These are phyloP conservation scores for Brachymystax lenok DNA, from an alignment of 2,797 vertebrate species.

Conservation along the genomic window DNA sequence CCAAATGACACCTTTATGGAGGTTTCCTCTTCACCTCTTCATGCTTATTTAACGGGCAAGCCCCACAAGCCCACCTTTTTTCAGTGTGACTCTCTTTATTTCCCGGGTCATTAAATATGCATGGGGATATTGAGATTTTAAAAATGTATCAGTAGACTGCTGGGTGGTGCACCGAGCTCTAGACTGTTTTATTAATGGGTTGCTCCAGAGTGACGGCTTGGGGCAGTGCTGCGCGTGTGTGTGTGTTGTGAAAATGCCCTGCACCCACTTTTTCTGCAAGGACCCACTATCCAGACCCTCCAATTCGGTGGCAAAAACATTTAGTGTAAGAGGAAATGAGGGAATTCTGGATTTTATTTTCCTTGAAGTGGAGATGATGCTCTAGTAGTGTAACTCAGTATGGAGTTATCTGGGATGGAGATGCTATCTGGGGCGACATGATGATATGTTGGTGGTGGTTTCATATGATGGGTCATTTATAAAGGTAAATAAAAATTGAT, in stretches of 20 bases:
- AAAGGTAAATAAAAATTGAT: neutral
- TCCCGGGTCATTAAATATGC: constrained; percentile 46
- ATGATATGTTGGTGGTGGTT: neutral
- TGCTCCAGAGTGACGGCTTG: constrained; percentile 18
- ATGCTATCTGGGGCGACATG: neutral
- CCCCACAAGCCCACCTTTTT: neutral
- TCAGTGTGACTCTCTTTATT: neutral
- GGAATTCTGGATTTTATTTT: neutral
- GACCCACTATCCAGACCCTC: neutral
- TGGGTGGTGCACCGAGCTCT: constrained; percentile 9
- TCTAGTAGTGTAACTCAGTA: neutral
- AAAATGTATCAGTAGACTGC: constrained; percentile 47
- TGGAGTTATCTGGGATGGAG: neutral
- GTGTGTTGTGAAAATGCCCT: neutral
- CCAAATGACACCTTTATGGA: neutral
- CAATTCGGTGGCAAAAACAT: neutral
- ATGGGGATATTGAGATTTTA: constrained; percentile 47
- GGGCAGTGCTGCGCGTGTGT: neutral
- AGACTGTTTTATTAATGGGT: constrained; percentile 6
- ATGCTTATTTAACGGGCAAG: neutral
- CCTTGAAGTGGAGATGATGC: neutral
- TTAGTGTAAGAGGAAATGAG: neutral
- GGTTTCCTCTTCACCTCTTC: constrained; percentile 6
- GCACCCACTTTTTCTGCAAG: neutral
- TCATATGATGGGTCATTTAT: neutral